Base-by-base conservation (phyloP, 2,888 invertebrate genomes). In the Cataglyphis rosenhaueri region DNA sequence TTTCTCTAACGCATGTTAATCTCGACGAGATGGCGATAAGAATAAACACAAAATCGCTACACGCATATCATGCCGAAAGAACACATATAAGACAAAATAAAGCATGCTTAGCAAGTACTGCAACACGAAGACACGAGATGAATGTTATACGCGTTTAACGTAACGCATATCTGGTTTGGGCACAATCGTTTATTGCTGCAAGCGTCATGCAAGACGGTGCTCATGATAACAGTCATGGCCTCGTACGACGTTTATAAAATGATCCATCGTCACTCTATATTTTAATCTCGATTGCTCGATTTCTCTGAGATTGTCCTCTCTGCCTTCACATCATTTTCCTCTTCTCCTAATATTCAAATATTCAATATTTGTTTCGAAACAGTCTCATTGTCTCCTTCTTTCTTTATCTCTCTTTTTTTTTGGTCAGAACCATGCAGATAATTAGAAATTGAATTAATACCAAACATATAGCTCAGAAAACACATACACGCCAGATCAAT, bases 141-240 rank as follows among this genome's bases (percentile, higher is more conserved):
- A 55, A 61, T 74, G 52, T 64, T 38, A 74, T 73, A 83, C 41
- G 18, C 38, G 59, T 65, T 55, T 76, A 38, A 35, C 35, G 6
- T 62, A n/a, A 64, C 81, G 81, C 75, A 82, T 35, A 81, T 57
- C 35, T 64, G 38, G 25, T 59, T 25, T 44, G 81, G 81, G 70
- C 84, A 79, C 61, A 59, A 57, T 85, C 55, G 52, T 59, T 76
- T 83, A 86, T 74, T 52, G 64, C 78, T 75, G 71, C 52, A 88
- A 88, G 91, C 86, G 83, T 90, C 92, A 91, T 92, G 92, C 92
- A 92, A 91, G 89, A 91, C 90, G 86, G 85, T 88, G 83, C 78
- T 86, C 87, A 88, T 86, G 83, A 88, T 91, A 85, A 89, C 89
- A 86, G 85, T 86, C 82, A 87, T 76, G 85, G 86, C 85, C 83